Percentiles rank a stretch among this genome's conserved stretches.
These are phyloP conservation scores for Chymomyza fuscimana DNA, from an alignment of 2,888 invertebrate species.

Conservation along the genomic window DNA sequence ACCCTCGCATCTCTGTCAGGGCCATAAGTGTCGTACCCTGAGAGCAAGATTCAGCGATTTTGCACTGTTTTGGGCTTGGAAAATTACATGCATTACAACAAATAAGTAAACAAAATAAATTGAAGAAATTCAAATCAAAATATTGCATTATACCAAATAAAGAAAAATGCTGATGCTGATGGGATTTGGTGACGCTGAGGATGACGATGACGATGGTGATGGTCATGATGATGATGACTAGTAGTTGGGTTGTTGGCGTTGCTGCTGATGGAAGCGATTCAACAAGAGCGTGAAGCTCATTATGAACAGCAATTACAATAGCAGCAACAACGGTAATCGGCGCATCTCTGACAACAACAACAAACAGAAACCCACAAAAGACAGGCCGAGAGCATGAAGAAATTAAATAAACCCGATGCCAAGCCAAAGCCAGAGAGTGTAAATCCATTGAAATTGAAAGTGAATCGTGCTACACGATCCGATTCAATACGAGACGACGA, in stretches of 20 bases:
- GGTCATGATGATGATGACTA: conserved; percentile 21
- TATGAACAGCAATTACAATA: conserved; percentile 53
- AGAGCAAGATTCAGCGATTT: not conserved
- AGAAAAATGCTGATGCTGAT: conserved; percentile 7
- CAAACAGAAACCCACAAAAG: conserved; percentile 37
- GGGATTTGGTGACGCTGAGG: not conserved
- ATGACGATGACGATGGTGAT: conserved; percentile 39
- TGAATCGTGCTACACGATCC: conserved; percentile 74
- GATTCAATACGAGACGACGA: conserved; percentile 37
- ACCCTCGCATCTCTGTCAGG: not conserved
- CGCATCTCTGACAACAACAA: conserved; percentile 19
- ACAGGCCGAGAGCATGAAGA: conserved; percentile 62
- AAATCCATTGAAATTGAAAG: conserved; percentile 73
- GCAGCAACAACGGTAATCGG: conserved; percentile 31
- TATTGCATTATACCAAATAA: conserved; percentile 55
- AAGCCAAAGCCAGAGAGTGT: conserved; percentile 41
- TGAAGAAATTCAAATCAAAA: conserved; percentile 62
- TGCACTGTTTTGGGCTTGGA: not conserved
- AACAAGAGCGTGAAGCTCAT: conserved; percentile 71
- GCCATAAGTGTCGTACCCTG: conserved; percentile 4
- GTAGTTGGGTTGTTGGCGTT: too few relatives aligned
- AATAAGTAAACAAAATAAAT: conserved; percentile 32
- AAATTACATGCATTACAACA: not conserved
- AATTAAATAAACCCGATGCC: conserved; percentile 65
- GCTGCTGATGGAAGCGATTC: conserved; percentile 30